Percentiles rank a stretch among this genome's conserved stretches.
Evolutionary conservation across 2,888 invertebrate species (phyloP).

Genomic region (Phrixothrix hirtus): DNA sequence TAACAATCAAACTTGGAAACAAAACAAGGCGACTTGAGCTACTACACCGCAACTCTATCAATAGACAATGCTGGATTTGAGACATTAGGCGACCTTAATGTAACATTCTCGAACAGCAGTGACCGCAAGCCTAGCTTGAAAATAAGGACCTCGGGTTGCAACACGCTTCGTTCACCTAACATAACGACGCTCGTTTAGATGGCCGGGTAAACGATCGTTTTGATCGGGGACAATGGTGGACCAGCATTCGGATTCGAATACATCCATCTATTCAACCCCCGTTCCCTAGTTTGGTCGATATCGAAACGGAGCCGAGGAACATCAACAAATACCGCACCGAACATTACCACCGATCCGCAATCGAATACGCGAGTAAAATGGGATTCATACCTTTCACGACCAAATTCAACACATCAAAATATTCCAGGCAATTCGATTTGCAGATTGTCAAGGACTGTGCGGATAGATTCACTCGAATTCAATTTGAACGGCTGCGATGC

Average conservation of each 20-base stretch:
- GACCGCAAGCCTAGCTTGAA: constrained; percentile 26
- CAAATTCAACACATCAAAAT: constrained; percentile 33
- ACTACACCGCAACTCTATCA: constrained; percentile 33
- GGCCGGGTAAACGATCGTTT: constrained; percentile 6
- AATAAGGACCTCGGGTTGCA: constrained; percentile 14
- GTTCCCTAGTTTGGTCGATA: constrained; percentile 15
- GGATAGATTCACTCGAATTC: constrained; percentile 40
- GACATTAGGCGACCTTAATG: constrained; percentile 33
- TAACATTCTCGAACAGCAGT: constrained; percentile 29
- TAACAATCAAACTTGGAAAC: constrained; percentile 42
- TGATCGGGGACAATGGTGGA: constrained; percentile 6
- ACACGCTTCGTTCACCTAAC: constrained; percentile 20
- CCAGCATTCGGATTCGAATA: constrained; percentile 3
- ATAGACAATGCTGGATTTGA: constrained; percentile 35
- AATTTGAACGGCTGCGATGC: constrained; percentile 34
- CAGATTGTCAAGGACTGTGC: constrained; percentile 38
- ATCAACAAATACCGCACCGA: constrained; percentile 24
- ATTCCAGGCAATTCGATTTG: constrained; percentile 36
- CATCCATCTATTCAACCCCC: constrained; percentile 7
- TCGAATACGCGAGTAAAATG: constrained; percentile 21
- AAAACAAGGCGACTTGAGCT: constrained; percentile 29
- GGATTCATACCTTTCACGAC: constrained; percentile 32
- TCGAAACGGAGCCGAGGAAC: constrained; percentile 19
- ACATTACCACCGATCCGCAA: constrained; percentile 20
- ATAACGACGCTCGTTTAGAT: constrained; percentile 11